Conservation (phyloP, 2,113 vertebrate genomes). For the Onychostruthus taczanowskii region DNA sequence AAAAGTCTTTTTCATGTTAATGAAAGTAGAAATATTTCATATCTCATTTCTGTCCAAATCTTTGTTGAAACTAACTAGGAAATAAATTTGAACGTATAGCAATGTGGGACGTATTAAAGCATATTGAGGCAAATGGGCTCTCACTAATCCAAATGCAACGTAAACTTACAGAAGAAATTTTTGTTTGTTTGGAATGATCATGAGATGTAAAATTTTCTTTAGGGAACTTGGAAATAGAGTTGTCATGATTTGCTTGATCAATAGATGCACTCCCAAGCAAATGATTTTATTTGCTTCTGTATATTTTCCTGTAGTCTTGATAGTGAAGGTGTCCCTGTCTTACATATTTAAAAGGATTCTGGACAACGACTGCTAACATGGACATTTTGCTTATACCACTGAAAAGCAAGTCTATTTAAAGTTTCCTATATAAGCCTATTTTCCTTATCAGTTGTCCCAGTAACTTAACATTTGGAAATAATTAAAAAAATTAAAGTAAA, state of each 20-base stretch:
- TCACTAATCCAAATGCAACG: conserved; percentile 57
- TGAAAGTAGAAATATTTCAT: conserved; percentile 60
- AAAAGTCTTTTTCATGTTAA: conserved; percentile 58
- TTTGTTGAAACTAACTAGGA: conserved; percentile 58
- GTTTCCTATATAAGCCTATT: conserved; percentile 68
- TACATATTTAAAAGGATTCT: conserved; percentile 63
- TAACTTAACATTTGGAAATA: conserved; percentile 73
- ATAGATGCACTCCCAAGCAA: conserved; percentile 69
- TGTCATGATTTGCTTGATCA: conserved; percentile 61
- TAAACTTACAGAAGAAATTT: conserved; percentile 15
- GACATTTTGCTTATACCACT: conserved; percentile 62
- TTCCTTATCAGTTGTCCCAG: conserved; percentile 66
- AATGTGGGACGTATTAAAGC: conserved; percentile 28
- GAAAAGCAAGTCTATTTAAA: conserved; percentile 69
- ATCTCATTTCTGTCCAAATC: conserved; percentile 63
- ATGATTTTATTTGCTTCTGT: conserved; percentile 66
- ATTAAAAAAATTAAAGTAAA: conserved; percentile 61
- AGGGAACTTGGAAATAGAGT: conserved; percentile 57
- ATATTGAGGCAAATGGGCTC: conserved; percentile 45
- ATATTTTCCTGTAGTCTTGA: conserved; percentile 70
- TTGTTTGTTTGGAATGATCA: conserved; percentile 59
- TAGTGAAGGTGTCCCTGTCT: conserved; percentile 63
- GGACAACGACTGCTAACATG: conserved; percentile 34
- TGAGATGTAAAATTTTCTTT: conserved; percentile 71
- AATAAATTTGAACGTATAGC: conserved; percentile 31